Evolutionary conservation across 2,888 invertebrate genomes (phyloP).

Genomic region (Clistopyga incitator): DNA sequence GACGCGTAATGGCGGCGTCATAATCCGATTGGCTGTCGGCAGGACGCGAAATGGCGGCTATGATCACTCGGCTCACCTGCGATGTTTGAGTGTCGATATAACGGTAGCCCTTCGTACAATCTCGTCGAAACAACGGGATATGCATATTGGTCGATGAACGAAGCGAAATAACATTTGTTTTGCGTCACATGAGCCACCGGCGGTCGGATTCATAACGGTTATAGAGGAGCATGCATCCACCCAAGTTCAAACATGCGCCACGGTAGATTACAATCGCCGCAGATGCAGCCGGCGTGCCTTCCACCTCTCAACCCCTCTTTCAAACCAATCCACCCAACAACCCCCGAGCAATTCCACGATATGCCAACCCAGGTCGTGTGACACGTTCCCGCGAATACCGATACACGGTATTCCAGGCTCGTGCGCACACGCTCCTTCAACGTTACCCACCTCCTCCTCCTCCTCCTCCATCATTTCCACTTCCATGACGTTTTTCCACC

Average conservation of each 20-base stretch:
- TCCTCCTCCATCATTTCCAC: constrained; percentile 26
- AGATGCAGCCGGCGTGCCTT: constrained; percentile 59
- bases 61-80: not conserved
- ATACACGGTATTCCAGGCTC: constrained; percentile 43
- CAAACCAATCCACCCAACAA: not conserved
- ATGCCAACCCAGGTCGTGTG: constrained; percentile 25
- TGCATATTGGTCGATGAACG: constrained; percentile 45
- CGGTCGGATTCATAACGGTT: constrained; percentile 22
- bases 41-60: constrained; percentile 7
- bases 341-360: constrained; percentile 44
- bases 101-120: not conserved
- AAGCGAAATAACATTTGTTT: constrained; percentile 23
- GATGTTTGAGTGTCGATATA: not conserved
- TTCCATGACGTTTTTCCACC: constrained; percentile 28
- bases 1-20: constrained; percentile 1
- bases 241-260: constrained; percentile 68
- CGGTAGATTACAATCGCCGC: constrained; percentile 60
- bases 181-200: constrained; percentile 46
- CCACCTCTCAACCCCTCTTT: constrained; percentile 26
- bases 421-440: constrained; percentile 31
- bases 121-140: not conserved
- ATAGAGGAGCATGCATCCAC: constrained; percentile 48
- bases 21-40: not conserved
- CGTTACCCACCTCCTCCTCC: constrained; percentile 30
- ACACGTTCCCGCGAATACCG: constrained; percentile 54